Conservation (phyloP, 2,888 invertebrate species). For the Cosmia pyralina region DNA sequence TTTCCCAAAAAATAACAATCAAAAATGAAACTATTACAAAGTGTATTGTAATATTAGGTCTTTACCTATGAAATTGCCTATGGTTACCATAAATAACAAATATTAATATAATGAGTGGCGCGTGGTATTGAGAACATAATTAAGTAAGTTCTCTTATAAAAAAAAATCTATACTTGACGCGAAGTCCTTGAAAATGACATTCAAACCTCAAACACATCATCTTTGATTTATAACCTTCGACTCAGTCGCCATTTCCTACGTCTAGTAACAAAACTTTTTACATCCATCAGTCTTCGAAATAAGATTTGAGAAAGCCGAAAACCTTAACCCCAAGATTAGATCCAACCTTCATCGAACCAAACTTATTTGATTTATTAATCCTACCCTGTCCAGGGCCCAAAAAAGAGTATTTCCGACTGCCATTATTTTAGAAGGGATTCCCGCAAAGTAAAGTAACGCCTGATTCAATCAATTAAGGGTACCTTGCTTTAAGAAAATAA, state of each 20-base stretch:
- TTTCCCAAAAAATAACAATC: too few relatives aligned
- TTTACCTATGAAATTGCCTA: too few relatives aligned
- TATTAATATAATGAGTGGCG: background rate
- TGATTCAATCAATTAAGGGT: constrained; percentile 65
- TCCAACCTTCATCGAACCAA: constrained; percentile 42
- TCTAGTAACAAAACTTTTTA: constrained; percentile 35
- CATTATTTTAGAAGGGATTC: constrained; percentile 50
- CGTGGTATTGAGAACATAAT: background rate
- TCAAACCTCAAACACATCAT: constrained; percentile 17
- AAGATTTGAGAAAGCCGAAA: constrained; percentile 40
- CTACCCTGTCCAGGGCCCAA: constrained; percentile 14
- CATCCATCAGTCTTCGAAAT: constrained; percentile 47
- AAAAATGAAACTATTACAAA: too few relatives aligned
- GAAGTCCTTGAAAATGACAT: constrained; percentile 21
- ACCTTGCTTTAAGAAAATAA: constrained; percentile 58
- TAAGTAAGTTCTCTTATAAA: background rate
- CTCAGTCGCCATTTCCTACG: constrained; percentile 18
- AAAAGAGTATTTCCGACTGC: constrained; percentile 38
- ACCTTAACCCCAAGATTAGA: constrained; percentile 41
- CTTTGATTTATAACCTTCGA: constrained; percentile 47
- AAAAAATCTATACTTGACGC: background rate
- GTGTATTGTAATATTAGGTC: too few relatives aligned
- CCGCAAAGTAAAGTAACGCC: constrained; percentile 59
- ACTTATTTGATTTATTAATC: constrained; percentile 54
- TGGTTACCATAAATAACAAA: too few relatives aligned